Conservation (phyloP, 2,888 invertebrate genomes). For the Nomada ruficornis region DNA sequence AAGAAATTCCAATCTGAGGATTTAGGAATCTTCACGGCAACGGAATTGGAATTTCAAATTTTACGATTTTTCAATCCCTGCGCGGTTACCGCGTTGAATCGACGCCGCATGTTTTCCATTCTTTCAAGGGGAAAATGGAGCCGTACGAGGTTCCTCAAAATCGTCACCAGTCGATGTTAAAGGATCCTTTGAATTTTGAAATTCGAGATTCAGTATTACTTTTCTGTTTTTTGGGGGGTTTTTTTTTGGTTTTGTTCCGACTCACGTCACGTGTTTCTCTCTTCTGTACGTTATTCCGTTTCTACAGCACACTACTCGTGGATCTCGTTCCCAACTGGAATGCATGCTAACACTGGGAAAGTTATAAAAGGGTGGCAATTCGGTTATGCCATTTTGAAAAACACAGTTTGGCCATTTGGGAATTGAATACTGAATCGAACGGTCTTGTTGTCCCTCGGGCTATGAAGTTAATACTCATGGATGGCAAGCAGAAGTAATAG, state of each 20-base stretch:
- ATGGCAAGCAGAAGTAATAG: slow-evolving; percentile 20
- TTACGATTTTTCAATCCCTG: slow-evolving; percentile 13
- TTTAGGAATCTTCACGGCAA: slow-evolving; percentile 12
- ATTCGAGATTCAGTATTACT: neutral
- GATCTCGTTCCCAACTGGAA: slow-evolving; percentile 1
- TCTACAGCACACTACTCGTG: too few species aligned
- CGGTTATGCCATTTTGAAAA: too few species aligned
- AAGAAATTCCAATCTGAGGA: slow-evolving; percentile 4
- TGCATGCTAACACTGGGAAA: neutral
- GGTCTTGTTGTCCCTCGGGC: slow-evolving; percentile 9
- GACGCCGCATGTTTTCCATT: neutral
- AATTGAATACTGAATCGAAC: slow-evolving; percentile 1
- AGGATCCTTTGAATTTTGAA: neutral
- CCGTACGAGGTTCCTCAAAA: neutral
- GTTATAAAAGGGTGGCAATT: neutral
- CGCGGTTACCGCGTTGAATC: neutral
- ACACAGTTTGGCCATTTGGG: neutral
- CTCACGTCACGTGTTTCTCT: neutral
- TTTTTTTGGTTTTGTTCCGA: neutral
- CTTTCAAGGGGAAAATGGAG: neutral
- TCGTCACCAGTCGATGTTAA: neutral
- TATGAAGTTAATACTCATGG: slow-evolving; percentile 9
- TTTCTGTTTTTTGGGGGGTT: neutral
- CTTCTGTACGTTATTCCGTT: neutral
- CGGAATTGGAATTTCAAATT: slow-evolving; percentile 44